Evolutionary conservation across 2,113 vertebrate species (phyloP), one percentile per base, ranked within the genome.

Genomic region (Alligator mississippiensis): DNA sequence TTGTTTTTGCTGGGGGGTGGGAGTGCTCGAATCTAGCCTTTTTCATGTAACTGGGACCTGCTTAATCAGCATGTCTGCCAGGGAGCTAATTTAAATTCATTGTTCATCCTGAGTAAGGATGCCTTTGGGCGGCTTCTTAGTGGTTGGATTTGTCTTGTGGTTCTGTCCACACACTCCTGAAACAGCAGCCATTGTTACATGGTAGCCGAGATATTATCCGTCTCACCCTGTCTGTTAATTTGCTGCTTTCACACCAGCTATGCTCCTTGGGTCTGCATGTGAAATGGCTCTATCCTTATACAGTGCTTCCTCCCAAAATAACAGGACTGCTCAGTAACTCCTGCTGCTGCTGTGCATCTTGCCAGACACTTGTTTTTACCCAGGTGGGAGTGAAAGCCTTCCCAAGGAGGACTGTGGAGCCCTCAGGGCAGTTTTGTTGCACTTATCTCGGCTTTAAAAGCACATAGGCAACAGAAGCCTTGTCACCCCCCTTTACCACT

Each of bases 101-200:
- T 90, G 82, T 60, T 77, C 27, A 2, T 6, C 1, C 68, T 84
- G 74, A 82, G 38, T 54, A 80, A 89, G 74, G 86, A 21, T 28
- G 27, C 77, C 70, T 88, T 77, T 2, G 30, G 14, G 18, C 82
- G 16, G 74, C 13, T 90, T 89, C 59, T 60, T 75, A 92, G 89
- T 88, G 75, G 68, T 92, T 77, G 82, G 80, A 64, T 89, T 90
- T 90, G 66, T 90, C 86, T 89, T 90, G 61, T 75, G 85, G 80
- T 13, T 47, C n/a, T 84, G 38, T 76, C 38, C 27, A 4, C 24
- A 89, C 68, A 74, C 68, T 94, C 80, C 3, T 74, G 18, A 27
- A 13, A 60, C 22, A 3, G 34, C 77, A 77, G 38, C 30, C 28
- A 74, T 87, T 90, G 58, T 64, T 22, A 74, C 34, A n/a, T 88